A percentile compares a stretch with the other conserved stretches of the same genome.
Conservation (phyloP, 2,888 invertebrate genomes). For the Limnephilus rhombicus region DNA sequence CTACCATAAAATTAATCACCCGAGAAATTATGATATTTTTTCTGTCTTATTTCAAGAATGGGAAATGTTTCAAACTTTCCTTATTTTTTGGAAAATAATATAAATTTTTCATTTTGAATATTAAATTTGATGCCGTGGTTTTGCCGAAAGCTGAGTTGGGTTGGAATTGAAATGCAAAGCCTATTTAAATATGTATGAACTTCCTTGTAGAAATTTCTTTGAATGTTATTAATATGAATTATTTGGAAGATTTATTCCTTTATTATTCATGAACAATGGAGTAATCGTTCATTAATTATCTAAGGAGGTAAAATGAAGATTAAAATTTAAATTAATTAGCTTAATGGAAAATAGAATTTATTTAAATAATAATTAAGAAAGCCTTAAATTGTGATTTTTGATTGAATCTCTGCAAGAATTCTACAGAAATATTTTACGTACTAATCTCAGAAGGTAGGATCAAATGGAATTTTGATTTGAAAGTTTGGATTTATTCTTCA, state of each 20-base stretch:
- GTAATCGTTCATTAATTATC: neutral
- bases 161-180: neutral
- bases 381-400: too few relatives aligned
- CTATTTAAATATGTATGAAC: neutral
- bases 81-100: neutral
- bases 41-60: neutral
- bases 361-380: too few relatives aligned
- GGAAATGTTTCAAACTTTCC: neutral
- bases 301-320: neutral
- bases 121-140: neutral
- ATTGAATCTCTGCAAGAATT: too few relatives aligned
- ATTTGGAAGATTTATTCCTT: neutral
- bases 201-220: neutral
- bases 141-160: neutral
- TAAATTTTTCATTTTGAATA: neutral
- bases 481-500: too few relatives aligned
- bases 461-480: too few relatives aligned
- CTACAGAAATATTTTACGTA: too few relatives aligned
- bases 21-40: neutral
- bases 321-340: neutral
- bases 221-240: neutral
- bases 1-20: neutral
- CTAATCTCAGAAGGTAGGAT: too few relatives aligned
- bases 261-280: neutral
- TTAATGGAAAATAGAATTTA: too few relatives aligned